These are phyloP conservation scores for Zaprionus africanus DNA, from an alignment of 1,140 invertebrate genomes.

Conservation along the genomic window DNA sequence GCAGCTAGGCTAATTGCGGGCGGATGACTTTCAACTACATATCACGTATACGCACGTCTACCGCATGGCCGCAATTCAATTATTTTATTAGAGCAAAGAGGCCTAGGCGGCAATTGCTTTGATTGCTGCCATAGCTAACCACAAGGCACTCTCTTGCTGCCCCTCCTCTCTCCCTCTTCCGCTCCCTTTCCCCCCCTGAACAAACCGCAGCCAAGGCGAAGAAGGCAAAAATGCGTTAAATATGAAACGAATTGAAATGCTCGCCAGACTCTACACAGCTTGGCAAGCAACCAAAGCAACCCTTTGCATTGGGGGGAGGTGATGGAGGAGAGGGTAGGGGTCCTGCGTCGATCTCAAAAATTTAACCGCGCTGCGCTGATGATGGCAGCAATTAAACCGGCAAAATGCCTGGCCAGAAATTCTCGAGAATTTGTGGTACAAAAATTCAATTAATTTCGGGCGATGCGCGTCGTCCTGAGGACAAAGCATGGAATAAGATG, in stretches of 20 bases:
- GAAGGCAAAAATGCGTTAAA: conserved; percentile 6
- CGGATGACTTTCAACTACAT: conserved; percentile 70
- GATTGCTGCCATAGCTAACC: conserved; percentile 67
- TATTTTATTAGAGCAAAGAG: conserved; percentile 74
- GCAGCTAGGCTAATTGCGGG: conserved; percentile 62
- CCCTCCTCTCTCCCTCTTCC: not conserved
- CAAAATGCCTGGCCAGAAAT: conserved; percentile 73
- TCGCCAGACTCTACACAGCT: not conserved
- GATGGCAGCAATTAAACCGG: conserved; percentile 76
- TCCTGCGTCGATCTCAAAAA: conserved; percentile 55
- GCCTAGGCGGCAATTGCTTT: conserved; percentile 70
- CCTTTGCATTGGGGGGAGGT: not conserved
- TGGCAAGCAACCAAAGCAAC: not conserved
- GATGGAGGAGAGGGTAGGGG: not conserved
- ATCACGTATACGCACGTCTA: conserved; percentile 23
- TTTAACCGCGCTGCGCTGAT: conserved; percentile 72
- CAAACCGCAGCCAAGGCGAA: not conserved
- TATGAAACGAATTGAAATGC: conserved; percentile 5
- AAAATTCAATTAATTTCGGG: conserved; percentile 81
- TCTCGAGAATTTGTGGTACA: conserved; percentile 79
- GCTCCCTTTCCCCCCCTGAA: not conserved
- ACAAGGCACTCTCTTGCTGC: conserved; percentile 41
- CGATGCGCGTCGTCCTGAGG: conserved; percentile 33
- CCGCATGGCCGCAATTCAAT: conserved; percentile 78
- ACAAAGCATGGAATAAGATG: conserved; percentile 27